Evolutionary conservation across 2,888 invertebrate species (phyloP), one percentile per base, ranked within the genome.

Genomic region (Cheilosia soror): DNA sequence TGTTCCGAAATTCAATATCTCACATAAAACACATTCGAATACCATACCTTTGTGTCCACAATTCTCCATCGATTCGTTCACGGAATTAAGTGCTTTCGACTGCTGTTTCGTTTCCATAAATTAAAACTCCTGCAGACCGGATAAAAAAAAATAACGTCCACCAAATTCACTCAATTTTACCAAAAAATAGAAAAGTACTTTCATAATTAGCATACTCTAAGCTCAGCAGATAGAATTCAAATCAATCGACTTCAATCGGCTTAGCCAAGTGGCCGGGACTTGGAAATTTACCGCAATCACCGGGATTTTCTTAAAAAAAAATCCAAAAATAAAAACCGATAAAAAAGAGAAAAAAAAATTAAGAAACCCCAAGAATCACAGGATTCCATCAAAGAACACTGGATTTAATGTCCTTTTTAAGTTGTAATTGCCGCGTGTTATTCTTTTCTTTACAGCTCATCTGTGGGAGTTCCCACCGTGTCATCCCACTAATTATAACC

Each of bases 211-310:
- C 85, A 85, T 85, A 85, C 66, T 49, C 62, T 51, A 5, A 62
- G 60, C 47, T 57, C 51, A 58, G 47, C 47, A 71, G 79, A 71
- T 69, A 75, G 57, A 75, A 80, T 85, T 72, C 76, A 81, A 85
- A 85, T 85, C 85, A 85, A 73, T 81, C 76, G 81, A 81, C 81
- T 81, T 85, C 80, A 81, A 85, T 81, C 85, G 72, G 85, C 85
- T 85, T 85, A 85, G 85, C 85, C 81, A 63, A 85, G 81, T 85
- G 68, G 66, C 60, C 81, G 69, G 47, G 76, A 85, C 81, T 80
- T 80, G 71, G 65, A 76, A 76, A 85, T 68, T 85, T 72, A 84
- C 75, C 79, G 51, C 68, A 79, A 79, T 84, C 84, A 75, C 73
- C 65, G 69, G 80, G 84, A 84, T 80, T 75, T 75, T 58, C 68